Base-by-base conservation (phyloP, 2,113 vertebrate species). In the Myodes glareolus region DNA sequence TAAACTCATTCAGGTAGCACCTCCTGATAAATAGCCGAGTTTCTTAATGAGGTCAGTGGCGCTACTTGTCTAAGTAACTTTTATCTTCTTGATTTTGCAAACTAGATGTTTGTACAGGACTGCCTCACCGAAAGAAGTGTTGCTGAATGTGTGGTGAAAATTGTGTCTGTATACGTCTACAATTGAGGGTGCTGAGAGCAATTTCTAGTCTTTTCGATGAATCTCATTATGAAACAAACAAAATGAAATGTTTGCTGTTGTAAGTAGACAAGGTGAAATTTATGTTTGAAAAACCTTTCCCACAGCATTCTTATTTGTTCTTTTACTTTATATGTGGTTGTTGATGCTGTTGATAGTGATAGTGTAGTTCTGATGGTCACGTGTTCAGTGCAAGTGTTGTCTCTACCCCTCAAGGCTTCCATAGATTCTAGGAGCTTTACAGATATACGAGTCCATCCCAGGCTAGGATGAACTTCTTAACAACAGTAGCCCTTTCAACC, bases 61-160 rank as follows among this genome's bases (percentile, higher is more conserved):
- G 42, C 80, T 58, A 72, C 45, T 65, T 90, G 65, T 82, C 61
- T 94, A 77, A 90, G 94, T 88, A 95, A 91, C 52, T 90, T 96
- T 93, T 39, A 70, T 91, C 96, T 95, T 82, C 58, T 84, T 19
- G 21, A 93, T 76, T 95, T 89, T 50, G 55, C 29, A 91, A 14
- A 27, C 88, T 55, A 5, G 25, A 12, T 67, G 9, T 81, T 81
- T 94, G 47, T 31, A 36, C 7, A 29, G 25, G 42, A 12, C 50
- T 33, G n/a, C 90, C 55, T 75, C 67, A 52, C 45, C 47, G 58
- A 88, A 88, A 82, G n/a, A 88, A 87, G 94, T 1, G 1, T 52
- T 50, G 4, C 77, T 90, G 93, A 78, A 76, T 47, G 61, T 4
- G 29, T 2, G 84, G 6, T 52, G 68, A 77, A 88, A 61, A 42